A percentile compares a stretch with the other conserved stretches of the same genome.
Evolutionary conservation across 35 echinoderm and acorn worm species (phyloP).

Genomic region (Eucidaris tribuloides): DNA sequence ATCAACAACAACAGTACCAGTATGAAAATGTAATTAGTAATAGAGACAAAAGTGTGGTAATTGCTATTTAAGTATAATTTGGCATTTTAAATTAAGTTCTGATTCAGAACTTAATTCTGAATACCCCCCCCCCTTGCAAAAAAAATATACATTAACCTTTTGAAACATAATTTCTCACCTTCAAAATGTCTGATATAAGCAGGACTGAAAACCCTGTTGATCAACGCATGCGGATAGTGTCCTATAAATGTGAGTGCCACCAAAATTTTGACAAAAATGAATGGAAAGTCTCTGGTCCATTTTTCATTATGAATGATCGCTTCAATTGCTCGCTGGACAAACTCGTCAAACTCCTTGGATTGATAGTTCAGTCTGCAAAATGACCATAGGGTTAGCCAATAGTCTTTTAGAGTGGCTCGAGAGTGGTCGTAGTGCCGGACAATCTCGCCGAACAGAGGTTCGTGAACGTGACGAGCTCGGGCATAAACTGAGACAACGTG

Average conservation of each 20-base stretch:
- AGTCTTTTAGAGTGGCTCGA: constrained; percentile 39
- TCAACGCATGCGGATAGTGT: constrained; percentile 45
- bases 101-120: too few species aligned
- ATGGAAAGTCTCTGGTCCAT: not conserved
- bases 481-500: constrained; percentile 40
- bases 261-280: constrained; percentile 41
- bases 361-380: constrained; percentile 74
- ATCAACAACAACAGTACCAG: too few species aligned
- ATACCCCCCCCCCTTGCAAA: too few species aligned
- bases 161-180: constrained; percentile 21
- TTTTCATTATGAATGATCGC: constrained; percentile 1
- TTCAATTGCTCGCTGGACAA: constrained; percentile 38
- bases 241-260: constrained; percentile 59
- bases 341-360: constrained; percentile 29
- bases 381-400: constrained; percentile 57
- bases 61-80: too few species aligned
- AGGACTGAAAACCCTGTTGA: constrained; percentile 49
- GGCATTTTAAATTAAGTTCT: too few species aligned
- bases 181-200: constrained; percentile 21
- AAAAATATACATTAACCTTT: not conserved
- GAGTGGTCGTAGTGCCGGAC: not conserved
- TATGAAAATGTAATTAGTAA: too few species aligned
- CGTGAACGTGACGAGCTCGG: not conserved
- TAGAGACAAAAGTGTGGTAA: too few species aligned
- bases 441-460: constrained; percentile 32